Base-by-base conservation (phyloP, 1,140 invertebrate genomes). In the Carcinoscorpius rotundicauda region DNA sequence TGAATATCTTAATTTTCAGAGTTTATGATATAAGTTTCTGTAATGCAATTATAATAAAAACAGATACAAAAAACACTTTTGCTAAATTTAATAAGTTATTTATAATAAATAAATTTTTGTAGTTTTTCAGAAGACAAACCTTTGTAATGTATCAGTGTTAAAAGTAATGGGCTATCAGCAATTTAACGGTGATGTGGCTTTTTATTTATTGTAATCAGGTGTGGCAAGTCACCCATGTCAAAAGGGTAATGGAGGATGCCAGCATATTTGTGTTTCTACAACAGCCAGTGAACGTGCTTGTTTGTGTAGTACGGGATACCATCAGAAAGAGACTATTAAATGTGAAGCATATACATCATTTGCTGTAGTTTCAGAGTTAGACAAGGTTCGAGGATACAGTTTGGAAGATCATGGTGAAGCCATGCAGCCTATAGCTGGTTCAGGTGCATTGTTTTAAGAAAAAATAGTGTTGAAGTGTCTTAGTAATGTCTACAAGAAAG, bases 391-490 rank as follows among this genome's bases (percentile, higher is more conserved):
- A 68, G 94, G 93, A 3, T 95, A 92, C 76, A 88, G 88, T 73
- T 73, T 94, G 10, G 87, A 86, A 11, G 86, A 88, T 68, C 87
- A 87, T 51, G 82, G 86, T 9, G 93, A 97, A 76, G 93, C 93
- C 0, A 97, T 97, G 88, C 84, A 93, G 4, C 94, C 95, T 0
- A 88, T 98, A n/a, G 84, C 88, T 6, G 91, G 91, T 3, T 71
- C 79, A 0, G 90, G 90, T 80, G 73, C 67, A 63, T 51, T 4
- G 49, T 29, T 29, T 29, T 29, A 29, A 29, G 29, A 29, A 29
- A 29, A 29, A 29, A 29, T 29, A 29, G 29, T 29, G 29, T 29
- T 29, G 29, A 29, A 29, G 29, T 29, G 29, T 29, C 29, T 29
- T 29, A 29, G 29, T 29, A 29, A 29, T 29, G 29, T 2, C 29